Evolutionary conservation across 2,888 invertebrate genomes (phyloP), one percentile per base, ranked within the genome.

Genomic region (Galerucella pusilla): DNA sequence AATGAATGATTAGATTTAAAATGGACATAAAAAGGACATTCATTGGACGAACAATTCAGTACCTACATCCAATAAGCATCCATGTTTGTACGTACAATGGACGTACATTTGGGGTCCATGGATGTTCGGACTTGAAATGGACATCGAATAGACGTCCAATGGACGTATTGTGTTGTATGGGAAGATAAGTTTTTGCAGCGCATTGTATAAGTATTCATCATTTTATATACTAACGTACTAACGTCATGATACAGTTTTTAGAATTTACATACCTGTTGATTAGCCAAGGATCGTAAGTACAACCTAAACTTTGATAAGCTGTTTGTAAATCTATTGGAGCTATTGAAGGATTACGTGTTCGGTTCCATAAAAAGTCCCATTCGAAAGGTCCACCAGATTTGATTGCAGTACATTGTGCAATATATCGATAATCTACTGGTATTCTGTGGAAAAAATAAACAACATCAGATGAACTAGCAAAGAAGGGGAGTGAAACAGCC

Each of bases 331-430:
- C 78, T 11, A 88, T 91, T 2, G 90, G 88, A 0, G 93, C 92
- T 64, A 92, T 91, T 14, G 90, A 90, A 1, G 92, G 88, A 68
- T 88, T 88, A 52, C 87, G 81, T 87, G 92, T 94, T 80, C 91
- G 87, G 4, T 89, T 81, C 91, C 92, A 93, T 57, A 94, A 88
- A 85, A 93, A 93, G 49, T 93, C 89, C 92, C 94, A 96, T 83
- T 94, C 94, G 0, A 88, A 88, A 28, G 90, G 87, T 0, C 90
- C 91, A 59, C 95, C 94, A 74, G 91, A 86, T 71, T 89, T 89
- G 0, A 95, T 88, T 0, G 90, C 92, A 2, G 89, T 88, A 82
- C 93, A 92, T 81, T 91, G 92, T 0, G 93, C 92, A 0, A 91
- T 87, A 0, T 89, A 86, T 65, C 93, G 91, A 46, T 93, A 89